These are phyloP conservation scores for Astreopora myriophthalma DNA, from an alignment of 64 coral and sea anemone genomes.

Conservation along the genomic window DNA sequence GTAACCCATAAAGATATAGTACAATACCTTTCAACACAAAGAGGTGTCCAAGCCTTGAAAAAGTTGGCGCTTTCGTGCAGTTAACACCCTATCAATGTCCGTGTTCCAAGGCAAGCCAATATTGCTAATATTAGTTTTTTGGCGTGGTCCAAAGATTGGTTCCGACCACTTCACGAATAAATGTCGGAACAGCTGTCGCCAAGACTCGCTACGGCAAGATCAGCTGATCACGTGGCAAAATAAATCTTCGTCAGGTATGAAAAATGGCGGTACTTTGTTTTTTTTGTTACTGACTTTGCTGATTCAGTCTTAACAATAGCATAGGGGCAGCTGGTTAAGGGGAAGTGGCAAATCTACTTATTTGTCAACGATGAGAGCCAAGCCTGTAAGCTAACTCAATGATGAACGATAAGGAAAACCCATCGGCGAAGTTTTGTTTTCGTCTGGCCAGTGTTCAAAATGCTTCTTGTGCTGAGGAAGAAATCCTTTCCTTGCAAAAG, in stretches of 20 bases:
- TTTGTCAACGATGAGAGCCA: not conserved
- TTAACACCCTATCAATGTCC: not conserved
- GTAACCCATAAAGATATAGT: no score
- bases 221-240: constrained; percentile 67
- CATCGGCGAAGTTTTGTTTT: constrained; percentile 23
- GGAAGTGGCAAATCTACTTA: not conserved
- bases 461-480: constrained; percentile 76
- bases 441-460: constrained; percentile 34
- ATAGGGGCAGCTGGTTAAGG: not conserved
- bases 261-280: constrained; percentile 39
- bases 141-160: not conserved
- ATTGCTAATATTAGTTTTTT: no score
- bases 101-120: not conserved
- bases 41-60: no score
- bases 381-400: not conserved
- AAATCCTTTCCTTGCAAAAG: constrained; percentile 76
- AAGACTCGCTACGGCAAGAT: not conserved
- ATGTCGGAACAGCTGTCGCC: not conserved
- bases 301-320: not conserved
- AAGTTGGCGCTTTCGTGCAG: no score
- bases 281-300: not conserved
- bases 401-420: not conserved
- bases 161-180: not conserved
- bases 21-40: not conserved
- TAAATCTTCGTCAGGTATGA: constrained; percentile 42